Evolutionary conservation across 2,888 invertebrate genomes (phyloP).

Genomic region (Mimachlamys varia): DNA sequence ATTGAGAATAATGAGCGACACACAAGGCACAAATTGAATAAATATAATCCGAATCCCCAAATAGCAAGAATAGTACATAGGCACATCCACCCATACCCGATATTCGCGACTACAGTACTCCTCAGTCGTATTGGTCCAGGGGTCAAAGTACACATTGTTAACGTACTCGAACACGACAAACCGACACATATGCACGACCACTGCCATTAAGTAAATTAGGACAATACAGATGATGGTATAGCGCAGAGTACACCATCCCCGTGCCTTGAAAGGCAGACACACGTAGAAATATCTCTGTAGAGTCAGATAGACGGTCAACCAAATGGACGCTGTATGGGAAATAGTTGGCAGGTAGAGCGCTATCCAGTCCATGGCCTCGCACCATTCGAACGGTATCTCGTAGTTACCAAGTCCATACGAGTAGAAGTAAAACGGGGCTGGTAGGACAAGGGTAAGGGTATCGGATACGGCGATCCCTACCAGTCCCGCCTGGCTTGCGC

Average conservation of each 20-base stretch:
- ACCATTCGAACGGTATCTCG: slow-evolving; percentile 23
- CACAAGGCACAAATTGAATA: slow-evolving; percentile 55
- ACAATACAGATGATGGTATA: slow-evolving; percentile 57
- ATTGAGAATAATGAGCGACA: slow-evolving; percentile 51
- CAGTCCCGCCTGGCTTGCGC: slow-evolving; percentile 52
- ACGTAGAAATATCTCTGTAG: slow-evolving; percentile 63
- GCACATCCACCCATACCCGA: slow-evolving; percentile 36
- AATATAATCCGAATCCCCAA: slow-evolving; percentile 50
- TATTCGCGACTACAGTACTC: slow-evolving; percentile 36
- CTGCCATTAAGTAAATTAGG: slow-evolving; percentile 52
- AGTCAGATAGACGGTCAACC: slow-evolving; percentile 61
- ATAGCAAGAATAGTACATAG: slow-evolving; percentile 43
- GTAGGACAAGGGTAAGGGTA: slow-evolving; percentile 48
- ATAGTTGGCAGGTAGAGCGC: slow-evolving; percentile 51
- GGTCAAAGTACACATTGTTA: slow-evolving; percentile 27
- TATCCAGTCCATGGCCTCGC: slow-evolving; percentile 48
- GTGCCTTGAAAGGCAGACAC: slow-evolving; percentile 62
- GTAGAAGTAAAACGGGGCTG: slow-evolving; percentile 53
- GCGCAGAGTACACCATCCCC: slow-evolving; percentile 58
- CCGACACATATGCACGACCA: slow-evolving; percentile 55
- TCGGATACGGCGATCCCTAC: slow-evolving; percentile 53
- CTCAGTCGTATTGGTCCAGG: slow-evolving; percentile 13
- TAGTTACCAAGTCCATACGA: slow-evolving; percentile 46
- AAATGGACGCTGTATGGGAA: slow-evolving; percentile 64
- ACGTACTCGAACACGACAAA: slow-evolving; percentile 45